These are phyloP conservation scores for Camponotus pennsylvanicus DNA, from an alignment of 1,140 invertebrate genomes.

Conservation along the genomic window DNA sequence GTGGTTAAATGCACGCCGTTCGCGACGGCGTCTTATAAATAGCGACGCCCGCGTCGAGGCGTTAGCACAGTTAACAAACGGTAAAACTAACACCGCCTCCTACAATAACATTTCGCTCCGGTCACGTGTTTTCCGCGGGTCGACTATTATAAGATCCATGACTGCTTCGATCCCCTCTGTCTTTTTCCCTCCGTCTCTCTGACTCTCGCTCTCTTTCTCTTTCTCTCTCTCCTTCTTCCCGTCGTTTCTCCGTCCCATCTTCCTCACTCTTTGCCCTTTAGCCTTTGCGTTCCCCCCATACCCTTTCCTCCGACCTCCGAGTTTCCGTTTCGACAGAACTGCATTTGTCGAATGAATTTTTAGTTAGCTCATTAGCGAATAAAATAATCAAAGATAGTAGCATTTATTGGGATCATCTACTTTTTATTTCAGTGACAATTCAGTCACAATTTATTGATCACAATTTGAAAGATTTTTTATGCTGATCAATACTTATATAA, in stretches of 20 bases:
- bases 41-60: constrained; percentile 72
- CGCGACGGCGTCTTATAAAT: constrained; percentile 79
- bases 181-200: background rate
- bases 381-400: background rate
- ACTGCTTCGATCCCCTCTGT: constrained; percentile 64
- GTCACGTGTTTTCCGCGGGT: constrained; percentile 81
- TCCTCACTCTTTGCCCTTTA: background rate
- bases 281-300: background rate
- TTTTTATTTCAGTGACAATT: background rate
- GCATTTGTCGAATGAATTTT: constrained; percentile 10
- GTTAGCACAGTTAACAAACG: constrained; percentile 82
- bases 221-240: background rate
- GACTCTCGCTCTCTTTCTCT: background rate
- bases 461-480: background rate
- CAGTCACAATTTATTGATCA: background rate
- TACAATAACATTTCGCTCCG: constrained; percentile 84
- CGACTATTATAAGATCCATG: constrained; percentile 81
- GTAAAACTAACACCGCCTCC: constrained; percentile 83
- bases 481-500: background rate
- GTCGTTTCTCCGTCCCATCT: background rate
- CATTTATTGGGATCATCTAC: background rate
- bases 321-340: background rate
- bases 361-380: background rate
- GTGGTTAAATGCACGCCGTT: constrained; percentile 65
- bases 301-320: background rate